These are phyloP conservation scores for Willowsia nigromaculata DNA, from an alignment of 2,888 invertebrate species.

Conservation along the genomic window DNA sequence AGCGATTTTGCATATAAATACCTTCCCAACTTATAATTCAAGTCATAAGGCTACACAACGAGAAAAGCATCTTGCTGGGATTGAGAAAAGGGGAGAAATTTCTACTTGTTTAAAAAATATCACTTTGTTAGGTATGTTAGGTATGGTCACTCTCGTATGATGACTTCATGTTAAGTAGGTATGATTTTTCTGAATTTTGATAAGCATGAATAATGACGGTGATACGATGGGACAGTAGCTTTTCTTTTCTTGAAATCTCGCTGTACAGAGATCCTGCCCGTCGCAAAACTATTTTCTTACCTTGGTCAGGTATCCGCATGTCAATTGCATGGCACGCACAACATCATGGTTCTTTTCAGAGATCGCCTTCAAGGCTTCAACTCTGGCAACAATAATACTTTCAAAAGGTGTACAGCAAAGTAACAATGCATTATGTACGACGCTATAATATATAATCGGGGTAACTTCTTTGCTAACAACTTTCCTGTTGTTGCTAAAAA, in stretches of 20 bases:
- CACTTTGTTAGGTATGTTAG: too few relatives aligned
- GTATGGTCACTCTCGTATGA: too few relatives aligned
- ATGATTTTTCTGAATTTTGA: not conserved
- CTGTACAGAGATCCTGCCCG: not conserved
- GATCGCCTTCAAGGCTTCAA: not conserved
- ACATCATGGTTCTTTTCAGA: not conserved
- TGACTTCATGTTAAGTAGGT: too few relatives aligned
- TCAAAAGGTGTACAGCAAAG: not conserved
- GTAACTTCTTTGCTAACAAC: not conserved
- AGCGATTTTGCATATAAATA: not conserved
- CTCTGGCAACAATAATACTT: not conserved
- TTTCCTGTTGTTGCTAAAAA: not conserved
- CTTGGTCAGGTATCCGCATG: conserved; percentile 39
- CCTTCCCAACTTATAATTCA: not conserved
- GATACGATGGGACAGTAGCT: not conserved
- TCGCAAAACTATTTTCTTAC: conserved; percentile 11
- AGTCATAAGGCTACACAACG: not conserved
- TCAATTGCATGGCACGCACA: too few relatives aligned
- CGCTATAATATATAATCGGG: not conserved
- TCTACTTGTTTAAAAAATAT: too few relatives aligned
- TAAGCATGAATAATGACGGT: not conserved
- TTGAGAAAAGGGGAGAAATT: not conserved
- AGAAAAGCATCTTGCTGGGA: not conserved
- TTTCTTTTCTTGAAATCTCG: not conserved
- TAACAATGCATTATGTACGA: not conserved